Base-by-base conservation (phyloP, 2,797 vertebrate species). In the Apodemus agrarius region DNA sequence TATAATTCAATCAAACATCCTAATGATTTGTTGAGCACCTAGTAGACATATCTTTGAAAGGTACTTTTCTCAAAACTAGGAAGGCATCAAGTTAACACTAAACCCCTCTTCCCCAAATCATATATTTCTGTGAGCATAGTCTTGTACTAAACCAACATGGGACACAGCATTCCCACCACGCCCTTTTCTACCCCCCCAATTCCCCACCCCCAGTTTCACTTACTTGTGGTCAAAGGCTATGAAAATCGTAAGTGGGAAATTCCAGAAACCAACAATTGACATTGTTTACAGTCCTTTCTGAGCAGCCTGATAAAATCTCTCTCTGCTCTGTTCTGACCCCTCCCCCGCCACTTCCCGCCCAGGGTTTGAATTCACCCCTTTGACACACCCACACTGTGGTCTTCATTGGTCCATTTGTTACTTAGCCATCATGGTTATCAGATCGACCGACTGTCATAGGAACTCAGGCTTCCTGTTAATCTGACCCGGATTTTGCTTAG, bases 41-140 rank as follows among this genome's bases (percentile, higher is more conserved):
- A 65, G 26, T 81, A 13, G 91, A 75, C 49, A 69, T 49, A 54
- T 49, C 84, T 85, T 67, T 46, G 31, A 85, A 49, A 95, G 72
- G 1, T 74, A 59, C 78, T 26, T 40, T 95, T 52, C 46, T 74
- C 65, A 67, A 65, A 96, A 61, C 80, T 86, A 34, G 54, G 49
- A 91, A 78, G 76, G 63, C 67, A 76, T 84, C 19, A 82, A 82
- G 43, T 93, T 93, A 91, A 72, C 13, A 72, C 69, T 91, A 91
- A 57, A 65, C n/a, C 8, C 1, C 2, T 46, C 89, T 37, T 4
- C 72, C 37, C 34, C 34, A 29, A 59, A 85, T 40, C 29, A 40
- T 67, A 52, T 65, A n/a, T 75, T 95, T 96, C 92, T 75, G 31
- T 94, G 59, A 85, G 26, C 57, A 69, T 19, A 57, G 24, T 67